Conservation (phyloP, 1,140 invertebrate genomes). For the Aporrectodea caliginosa region DNA sequence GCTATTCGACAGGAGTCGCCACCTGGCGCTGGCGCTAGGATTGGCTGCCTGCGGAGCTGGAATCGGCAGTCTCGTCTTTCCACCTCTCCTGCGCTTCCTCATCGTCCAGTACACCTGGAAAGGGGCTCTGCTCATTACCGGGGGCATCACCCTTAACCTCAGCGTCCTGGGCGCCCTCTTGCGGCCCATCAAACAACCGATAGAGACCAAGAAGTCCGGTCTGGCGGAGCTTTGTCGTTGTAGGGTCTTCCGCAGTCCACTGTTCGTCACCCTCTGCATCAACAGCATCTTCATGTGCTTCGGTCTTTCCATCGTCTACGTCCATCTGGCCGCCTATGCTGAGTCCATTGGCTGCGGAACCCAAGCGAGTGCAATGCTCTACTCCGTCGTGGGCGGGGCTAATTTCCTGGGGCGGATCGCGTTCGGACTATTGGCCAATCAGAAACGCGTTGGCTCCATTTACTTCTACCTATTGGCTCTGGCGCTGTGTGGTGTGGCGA, state of each 20-base stretch:
- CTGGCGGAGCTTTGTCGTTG: not conserved
- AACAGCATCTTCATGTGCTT: constrained; percentile 37
- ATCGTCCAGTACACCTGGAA: not conserved
- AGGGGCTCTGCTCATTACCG: not conserved
- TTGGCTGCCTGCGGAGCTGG: not conserved
- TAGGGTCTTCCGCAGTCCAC: not conserved
- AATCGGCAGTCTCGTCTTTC: not conserved
- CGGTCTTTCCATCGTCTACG: constrained; percentile 37
- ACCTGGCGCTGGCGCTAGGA: not conserved
- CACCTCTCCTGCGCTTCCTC: not conserved
- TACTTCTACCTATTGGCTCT: constrained; percentile 34
- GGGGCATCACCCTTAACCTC: not conserved
- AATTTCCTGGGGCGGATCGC: constrained; percentile 40
- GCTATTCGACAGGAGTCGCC: not conserved
- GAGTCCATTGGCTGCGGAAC: constrained; percentile 23
- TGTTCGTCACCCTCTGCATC: constrained; percentile 14
- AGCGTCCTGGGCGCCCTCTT: constrained; percentile 19
- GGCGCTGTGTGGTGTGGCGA: constrained; percentile 30
- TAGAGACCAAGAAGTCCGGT: not conserved
- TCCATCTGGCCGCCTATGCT: constrained; percentile 35
- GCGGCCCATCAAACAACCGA: not conserved
- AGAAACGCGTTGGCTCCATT: constrained; percentile 28
- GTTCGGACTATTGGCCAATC: constrained; percentile 30
- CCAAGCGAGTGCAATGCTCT: constrained; percentile 64
- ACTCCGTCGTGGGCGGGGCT: constrained; percentile 75